Base-by-base conservation (phyloP, 1,140 invertebrate genomes). In the Cydia amplana region DNA sequence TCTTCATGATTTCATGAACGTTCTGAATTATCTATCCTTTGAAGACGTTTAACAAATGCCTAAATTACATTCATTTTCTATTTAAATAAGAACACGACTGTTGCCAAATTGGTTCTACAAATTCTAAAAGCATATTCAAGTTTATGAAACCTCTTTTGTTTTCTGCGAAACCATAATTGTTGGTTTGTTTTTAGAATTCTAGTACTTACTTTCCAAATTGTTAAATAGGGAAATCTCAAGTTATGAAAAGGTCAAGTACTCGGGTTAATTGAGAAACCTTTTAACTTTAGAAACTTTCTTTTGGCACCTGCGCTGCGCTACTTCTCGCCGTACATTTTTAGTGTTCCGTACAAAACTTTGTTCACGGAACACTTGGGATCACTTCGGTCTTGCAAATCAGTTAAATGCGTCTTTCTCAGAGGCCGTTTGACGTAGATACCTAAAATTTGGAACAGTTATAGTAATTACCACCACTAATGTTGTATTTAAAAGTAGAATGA, bases 261-360 rank as follows among this genome's bases (percentile, higher is more conserved):
- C 18, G 20, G 9, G 55, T 23, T 60, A 60, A 60, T 60, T 60
- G 55, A 23, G 55, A 60, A 60, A 23, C 55, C 55, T 60, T 60
- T 60, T 10, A 60, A 7, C n/a, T 60, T 60, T 20, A 60, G 9
- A 23, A 60, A 60, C 49, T 60, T 60, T 23, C 55, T 60, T 60
- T 20, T 23, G 20, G 9, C 55, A 23, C 55, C 9, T 23, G 55
- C 20, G 18, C 20, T 7, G 20, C n/a, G 51, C 16, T 55, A 49
- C 51, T 60, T 9, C 55, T 4, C 43, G 14, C 4, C 43, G 7
- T 46, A 46, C 7, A 46, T 46, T 4, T 43, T 46, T n/a, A n/a
- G n/a, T n/a, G n/a, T n/a, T n/a, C n/a, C n/a, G n/a, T n/a, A n/a
- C n/a, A n/a, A n/a, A n/a, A n/a, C n/a, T n/a, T n/a, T n/a, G n/a